Conservation (phyloP, 2,888 invertebrate species). For the Drosophila demipolita region DNA sequence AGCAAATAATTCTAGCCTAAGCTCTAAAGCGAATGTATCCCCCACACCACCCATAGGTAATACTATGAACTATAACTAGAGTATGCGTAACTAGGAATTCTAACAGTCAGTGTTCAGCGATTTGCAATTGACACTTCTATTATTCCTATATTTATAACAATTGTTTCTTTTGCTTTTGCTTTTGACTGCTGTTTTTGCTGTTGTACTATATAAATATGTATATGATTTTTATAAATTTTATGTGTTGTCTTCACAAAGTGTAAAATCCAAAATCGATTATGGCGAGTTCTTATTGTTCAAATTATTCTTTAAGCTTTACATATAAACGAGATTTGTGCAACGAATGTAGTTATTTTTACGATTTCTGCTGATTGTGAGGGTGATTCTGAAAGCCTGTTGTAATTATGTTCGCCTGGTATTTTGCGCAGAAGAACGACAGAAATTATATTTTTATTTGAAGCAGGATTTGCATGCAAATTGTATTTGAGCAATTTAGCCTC, state of each 20-base stretch:
- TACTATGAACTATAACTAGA: constrained; percentile 1
- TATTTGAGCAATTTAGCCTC: not conserved
- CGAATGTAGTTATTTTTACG: not conserved
- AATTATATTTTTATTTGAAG: not conserved
- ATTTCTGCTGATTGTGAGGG: not conserved
- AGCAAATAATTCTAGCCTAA: constrained; percentile 17
- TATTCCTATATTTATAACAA: constrained; percentile 14
- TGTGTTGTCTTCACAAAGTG: constrained; percentile 31
- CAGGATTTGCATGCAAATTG: not conserved
- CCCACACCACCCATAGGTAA: not conserved
- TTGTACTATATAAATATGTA: constrained; percentile 23
- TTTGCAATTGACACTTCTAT: constrained; percentile 17
- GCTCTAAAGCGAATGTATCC: constrained; percentile 4
- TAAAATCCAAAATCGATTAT: constrained; percentile 19
- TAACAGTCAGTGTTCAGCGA: constrained; percentile 27
- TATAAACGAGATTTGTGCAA: constrained; percentile 43
- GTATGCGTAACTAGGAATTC: constrained; percentile 7
- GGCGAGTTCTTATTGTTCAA: constrained; percentile 26
- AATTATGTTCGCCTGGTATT: not conserved
- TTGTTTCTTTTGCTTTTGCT: constrained; percentile 30
- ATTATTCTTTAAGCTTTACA: constrained; percentile 27
- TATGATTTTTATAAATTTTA: constrained; percentile 18
- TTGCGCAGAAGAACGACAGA: not conserved
- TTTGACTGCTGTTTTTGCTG: constrained; percentile 41
- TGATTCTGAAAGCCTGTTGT: not conserved